Conservation (phyloP, 2,888 invertebrate species). For the Podabrus alpinus region DNA sequence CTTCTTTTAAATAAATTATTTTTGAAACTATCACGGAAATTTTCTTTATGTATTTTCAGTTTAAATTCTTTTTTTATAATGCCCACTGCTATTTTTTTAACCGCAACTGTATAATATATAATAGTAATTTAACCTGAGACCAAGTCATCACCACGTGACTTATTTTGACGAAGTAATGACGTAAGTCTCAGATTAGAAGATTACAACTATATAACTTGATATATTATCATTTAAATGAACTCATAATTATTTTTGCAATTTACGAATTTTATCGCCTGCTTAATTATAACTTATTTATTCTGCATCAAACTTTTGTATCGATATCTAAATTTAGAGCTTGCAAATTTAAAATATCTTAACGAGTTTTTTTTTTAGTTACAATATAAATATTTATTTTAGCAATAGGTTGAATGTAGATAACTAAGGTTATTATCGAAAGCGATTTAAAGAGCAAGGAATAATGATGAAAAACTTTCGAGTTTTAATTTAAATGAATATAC, state of each 20-base stretch:
- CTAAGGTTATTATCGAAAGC: background rate
- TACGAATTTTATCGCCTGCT: background rate
- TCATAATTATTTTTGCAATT: background rate
- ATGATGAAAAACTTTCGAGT: background rate
- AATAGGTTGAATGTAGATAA: background rate
- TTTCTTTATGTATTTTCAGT: too few relatives aligned
- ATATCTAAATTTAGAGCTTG: background rate
- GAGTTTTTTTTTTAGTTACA: background rate
- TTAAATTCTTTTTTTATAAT: too few relatives aligned
- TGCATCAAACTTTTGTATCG: background rate
- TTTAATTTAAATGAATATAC: background rate
- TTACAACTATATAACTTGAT: too few relatives aligned
- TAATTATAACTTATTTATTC: background rate
- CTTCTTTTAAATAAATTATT: too few relatives aligned
- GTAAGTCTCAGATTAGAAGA: too few relatives aligned
- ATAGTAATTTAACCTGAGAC: too few relatives aligned
- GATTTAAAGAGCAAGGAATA: background rate
- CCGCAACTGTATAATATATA: too few relatives aligned
- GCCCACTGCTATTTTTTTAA: too few relatives aligned
- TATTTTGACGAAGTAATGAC: too few relatives aligned
- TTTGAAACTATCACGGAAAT: too few relatives aligned
- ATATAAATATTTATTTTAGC: background rate
- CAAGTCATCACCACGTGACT: too few relatives aligned
- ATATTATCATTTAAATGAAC: too few relatives aligned
- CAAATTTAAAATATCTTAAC: background rate